Evolutionary conservation across 2,113 vertebrate species (phyloP).

Genomic region (Lophotis ruficrista): DNA sequence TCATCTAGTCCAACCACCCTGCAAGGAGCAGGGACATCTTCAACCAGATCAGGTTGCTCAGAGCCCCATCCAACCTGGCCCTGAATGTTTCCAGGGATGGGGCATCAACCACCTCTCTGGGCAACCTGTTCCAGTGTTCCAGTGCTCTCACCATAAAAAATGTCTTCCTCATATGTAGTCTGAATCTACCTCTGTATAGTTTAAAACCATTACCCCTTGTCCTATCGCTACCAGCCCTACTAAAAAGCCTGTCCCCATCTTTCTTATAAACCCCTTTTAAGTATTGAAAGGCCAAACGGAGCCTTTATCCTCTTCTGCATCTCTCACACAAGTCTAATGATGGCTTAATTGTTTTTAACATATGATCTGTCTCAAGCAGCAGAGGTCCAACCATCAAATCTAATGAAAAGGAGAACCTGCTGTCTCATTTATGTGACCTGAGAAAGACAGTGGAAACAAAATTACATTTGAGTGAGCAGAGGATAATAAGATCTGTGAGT

Average conservation of each 20-base stretch:
- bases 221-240: neutral
- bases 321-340: neutral
- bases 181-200: neutral
- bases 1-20: neutral
- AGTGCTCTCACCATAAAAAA: neutral
- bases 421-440: slow-evolving; percentile 43
- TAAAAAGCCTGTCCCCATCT: neutral
- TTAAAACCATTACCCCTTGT: neutral
- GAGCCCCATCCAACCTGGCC: neutral
- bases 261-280: neutral
- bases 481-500: slow-evolving; percentile 59
- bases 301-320: neutral
- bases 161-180: neutral
- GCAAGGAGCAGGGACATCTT: neutral
- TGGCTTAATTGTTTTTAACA: neutral
- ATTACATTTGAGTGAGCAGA: slow-evolving; percentile 53
- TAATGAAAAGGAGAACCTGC: slow-evolving; percentile 9
- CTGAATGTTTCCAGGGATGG: neutral
- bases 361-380: neutral
- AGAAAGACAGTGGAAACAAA: slow-evolving; percentile 50
- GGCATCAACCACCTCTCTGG: accelerated
- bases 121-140: neutral
- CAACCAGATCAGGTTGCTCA: neutral
- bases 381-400: neutral
- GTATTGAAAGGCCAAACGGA: neutral